These are phyloP conservation scores for Fundulus diaphanus DNA, from an alignment of 2,797 vertebrate genomes.

Conservation along the genomic window DNA sequence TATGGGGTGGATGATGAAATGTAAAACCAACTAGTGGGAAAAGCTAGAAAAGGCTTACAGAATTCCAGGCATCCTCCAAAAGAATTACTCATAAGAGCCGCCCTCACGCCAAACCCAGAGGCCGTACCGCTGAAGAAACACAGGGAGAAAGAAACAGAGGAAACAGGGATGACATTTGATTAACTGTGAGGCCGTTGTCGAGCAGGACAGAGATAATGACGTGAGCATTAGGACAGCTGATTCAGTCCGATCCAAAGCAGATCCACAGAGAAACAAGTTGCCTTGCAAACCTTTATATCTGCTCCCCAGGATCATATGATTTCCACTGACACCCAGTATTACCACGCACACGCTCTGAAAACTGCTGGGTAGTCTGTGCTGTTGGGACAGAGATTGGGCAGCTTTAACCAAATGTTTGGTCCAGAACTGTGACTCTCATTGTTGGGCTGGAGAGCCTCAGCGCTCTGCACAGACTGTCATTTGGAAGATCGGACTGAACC, in stretches of 20 bases:
- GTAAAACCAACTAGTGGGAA: constrained; percentile 5
- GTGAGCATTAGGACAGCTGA: constrained; percentile 20
- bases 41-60: constrained; percentile 35
- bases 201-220: constrained; percentile 2
- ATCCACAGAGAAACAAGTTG: constrained; percentile 8
- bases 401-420: neutral
- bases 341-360: constrained; percentile 7
- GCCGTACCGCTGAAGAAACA: constrained; percentile 1
- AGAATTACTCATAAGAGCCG: constrained; percentile 22
- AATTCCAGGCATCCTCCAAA: constrained; percentile 38
- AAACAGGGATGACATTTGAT: neutral
- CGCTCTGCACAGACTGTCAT: neutral
- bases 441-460: neutral
- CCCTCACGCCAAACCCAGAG: constrained; percentile 22
- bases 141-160: neutral
- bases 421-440: neutral
- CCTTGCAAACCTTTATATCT: constrained; percentile 3
- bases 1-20: constrained; percentile 23
- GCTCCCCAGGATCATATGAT: constrained; percentile 51
- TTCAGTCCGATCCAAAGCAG: constrained; percentile 25
- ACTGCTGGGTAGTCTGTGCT: neutral
- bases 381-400: neutral
- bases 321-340: constrained; percentile 19
- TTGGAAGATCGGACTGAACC: neutral
- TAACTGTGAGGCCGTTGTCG: neutral